Evolutionary conservation across 2,113 vertebrate species (phyloP), one percentile per base, ranked within the genome.

Genomic region (Trinectes maculatus): DNA sequence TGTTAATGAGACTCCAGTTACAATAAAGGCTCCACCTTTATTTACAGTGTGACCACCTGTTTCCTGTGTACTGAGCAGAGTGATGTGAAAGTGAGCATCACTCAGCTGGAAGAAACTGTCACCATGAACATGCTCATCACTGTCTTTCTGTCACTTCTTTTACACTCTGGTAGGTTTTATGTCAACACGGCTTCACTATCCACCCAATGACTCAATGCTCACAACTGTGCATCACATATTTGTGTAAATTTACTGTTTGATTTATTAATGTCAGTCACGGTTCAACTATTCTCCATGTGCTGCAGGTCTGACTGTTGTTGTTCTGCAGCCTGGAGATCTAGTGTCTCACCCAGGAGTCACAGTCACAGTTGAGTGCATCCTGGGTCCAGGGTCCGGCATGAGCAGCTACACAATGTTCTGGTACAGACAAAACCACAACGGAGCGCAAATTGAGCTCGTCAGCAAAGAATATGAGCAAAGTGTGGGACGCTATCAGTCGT

Each of bases 321-420:
- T 92, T n/a, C 60, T 87, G 40, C 92, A 87, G 80, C 60, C 84
- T 1, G 58, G 1, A 33, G 56, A 60, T 25, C 75, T 47, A 18
- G 11, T 13, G 0, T 22, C 39, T 16, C 5, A 5, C 1, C 47
- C 3, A 4, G 83, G 68, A 21, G 11, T 0, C 15, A 18, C 7
- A 0, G 46, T 86, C n/a, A 49, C 0, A 0, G 51, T 92, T 9
- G 21, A 71, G 25, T 93, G 92, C 67, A 79, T 46, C 37, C 22
- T 89, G 56, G 72, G 71, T 19, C 1, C 39, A 15, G 85, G 71
- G 18, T 8, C 31, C 9, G 64, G 61, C 53, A 91, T 93, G 87
- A 0, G 12, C 61, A 84, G 86, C 71, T 47, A 78, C 10, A 87
- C 67, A 9, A 92, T 93, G 90, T 2, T 36, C 0, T 93, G 91